Percentiles rank a stretch among this genome's conserved stretches.
Evolutionary conservation across 2,888 invertebrate species (phyloP).

Genomic region (Caenorhabditis macrosperma): DNA sequence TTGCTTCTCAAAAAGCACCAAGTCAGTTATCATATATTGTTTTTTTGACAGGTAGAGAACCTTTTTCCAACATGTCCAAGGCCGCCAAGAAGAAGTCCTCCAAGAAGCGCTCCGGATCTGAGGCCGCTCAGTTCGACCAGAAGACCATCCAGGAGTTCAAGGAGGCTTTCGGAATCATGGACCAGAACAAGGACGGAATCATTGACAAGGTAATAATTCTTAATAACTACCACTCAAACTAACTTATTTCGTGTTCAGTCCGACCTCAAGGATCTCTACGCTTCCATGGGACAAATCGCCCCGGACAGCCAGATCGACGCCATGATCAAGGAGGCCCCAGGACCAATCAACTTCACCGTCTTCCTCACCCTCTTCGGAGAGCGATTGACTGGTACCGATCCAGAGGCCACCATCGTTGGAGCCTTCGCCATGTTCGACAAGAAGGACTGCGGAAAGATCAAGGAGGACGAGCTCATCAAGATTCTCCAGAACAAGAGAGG

Average conservation of each 20-base stretch:
- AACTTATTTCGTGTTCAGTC: constrained; percentile 69
- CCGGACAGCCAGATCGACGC: constrained; percentile 78
- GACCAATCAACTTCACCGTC: constrained; percentile 80
- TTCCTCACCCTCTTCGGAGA: constrained; percentile 80
- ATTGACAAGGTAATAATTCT: constrained; percentile 62
- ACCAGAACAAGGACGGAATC: constrained; percentile 82
- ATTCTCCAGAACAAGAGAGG: constrained; percentile 80
- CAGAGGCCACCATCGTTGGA: constrained; percentile 82
- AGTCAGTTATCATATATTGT: not conserved
- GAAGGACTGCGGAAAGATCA: constrained; percentile 81
- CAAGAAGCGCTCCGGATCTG: constrained; percentile 81
- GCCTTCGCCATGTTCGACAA: constrained; percentile 83
- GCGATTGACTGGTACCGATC: constrained; percentile 81
- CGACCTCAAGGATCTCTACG: constrained; percentile 83
- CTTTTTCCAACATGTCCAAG: constrained; percentile 62
- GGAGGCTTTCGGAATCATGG: constrained; percentile 84
- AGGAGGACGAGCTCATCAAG: constrained; percentile 81
- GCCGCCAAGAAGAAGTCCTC: constrained; percentile 75
- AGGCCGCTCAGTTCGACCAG: constrained; percentile 83
- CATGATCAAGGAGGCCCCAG: constrained; percentile 80
- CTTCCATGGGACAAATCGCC: constrained; percentile 81
- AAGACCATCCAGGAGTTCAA: constrained; percentile 83
- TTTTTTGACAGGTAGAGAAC: constrained; percentile 50
- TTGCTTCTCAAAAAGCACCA: not conserved
- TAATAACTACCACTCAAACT: not conserved